Conservation (phyloP, 2,888 invertebrate genomes). For the Cryptocheilus praepositus region DNA sequence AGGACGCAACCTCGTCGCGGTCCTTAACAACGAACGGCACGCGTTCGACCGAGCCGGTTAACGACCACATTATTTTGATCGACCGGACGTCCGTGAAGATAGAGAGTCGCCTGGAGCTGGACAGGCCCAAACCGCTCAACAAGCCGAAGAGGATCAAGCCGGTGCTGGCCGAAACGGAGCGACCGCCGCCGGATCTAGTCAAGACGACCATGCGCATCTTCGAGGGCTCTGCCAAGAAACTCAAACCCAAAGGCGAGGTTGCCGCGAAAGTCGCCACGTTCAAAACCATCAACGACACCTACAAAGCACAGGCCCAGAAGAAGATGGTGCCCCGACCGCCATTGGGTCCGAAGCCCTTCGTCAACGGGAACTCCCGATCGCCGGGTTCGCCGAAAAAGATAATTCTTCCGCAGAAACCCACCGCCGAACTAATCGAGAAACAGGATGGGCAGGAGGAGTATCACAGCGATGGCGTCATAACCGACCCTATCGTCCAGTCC, state of each 20-base stretch:
- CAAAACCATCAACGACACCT: conserved; percentile 80
- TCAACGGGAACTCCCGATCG: conserved; percentile 60
- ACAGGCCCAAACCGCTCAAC: conserved; percentile 75
- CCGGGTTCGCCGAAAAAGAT: conserved; percentile 73
- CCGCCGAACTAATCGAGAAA: conserved; percentile 63
- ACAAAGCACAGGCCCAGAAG: conserved; percentile 74
- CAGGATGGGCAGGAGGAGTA: conserved; percentile 53
- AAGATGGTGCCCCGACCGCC: conserved; percentile 75
- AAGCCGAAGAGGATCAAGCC: conserved; percentile 80
- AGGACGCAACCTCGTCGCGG: conserved; percentile 31
- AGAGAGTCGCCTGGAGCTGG: conserved; percentile 71
- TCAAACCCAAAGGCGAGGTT: conserved; percentile 77
- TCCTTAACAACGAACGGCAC: conserved; percentile 34
- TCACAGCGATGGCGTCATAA: conserved; percentile 66
- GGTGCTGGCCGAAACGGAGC: conserved; percentile 83
- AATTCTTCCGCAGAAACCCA: conserved; percentile 52
- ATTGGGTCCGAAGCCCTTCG: conserved; percentile 75
- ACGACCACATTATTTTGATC: conserved; percentile 76
- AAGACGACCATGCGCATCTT: conserved; percentile 90
- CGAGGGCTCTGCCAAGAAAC: conserved; percentile 78
- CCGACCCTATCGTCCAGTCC: conserved; percentile 68
- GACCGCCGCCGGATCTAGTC: conserved; percentile 93
- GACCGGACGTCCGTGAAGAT: conserved; percentile 70
- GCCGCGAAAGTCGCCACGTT: conserved; percentile 81
- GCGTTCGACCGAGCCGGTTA: conserved; percentile 71